A percentile compares a stretch with the other conserved stretches of the same genome.
Conservation (phyloP, 2,888 invertebrate species). For the Exephanes ischioxanthus region DNA sequence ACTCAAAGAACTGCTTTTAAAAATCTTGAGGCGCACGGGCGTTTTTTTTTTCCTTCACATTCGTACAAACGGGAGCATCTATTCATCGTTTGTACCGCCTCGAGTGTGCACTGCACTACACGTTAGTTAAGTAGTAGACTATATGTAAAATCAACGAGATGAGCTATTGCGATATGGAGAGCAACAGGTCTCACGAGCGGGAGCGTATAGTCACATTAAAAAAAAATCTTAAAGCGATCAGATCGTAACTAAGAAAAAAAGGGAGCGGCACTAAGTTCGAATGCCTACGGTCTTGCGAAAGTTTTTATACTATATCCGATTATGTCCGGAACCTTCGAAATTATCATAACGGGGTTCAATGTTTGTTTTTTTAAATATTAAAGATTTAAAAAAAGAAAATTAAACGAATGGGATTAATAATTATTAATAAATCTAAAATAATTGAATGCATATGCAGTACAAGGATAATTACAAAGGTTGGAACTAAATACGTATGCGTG, state of each 20-base stretch:
- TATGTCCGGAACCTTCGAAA: neutral
- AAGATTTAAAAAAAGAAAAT: too few species aligned
- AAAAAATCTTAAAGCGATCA: slow-evolving; percentile 3
- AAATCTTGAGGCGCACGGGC: slow-evolving; percentile 1
- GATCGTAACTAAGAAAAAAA: slow-evolving; percentile 12
- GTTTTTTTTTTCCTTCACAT: neutral
- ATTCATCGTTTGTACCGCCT: slow-evolving; percentile 18
- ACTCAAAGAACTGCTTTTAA: slow-evolving; percentile 18
- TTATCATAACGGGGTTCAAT: too few species aligned
- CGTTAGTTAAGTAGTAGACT: neutral
- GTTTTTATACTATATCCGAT: neutral
- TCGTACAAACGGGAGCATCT: slow-evolving; percentile 18
- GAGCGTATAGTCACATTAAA: slow-evolving; percentile 12
- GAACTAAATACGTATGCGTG: too few species aligned
- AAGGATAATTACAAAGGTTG: too few species aligned
- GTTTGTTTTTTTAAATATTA: too few species aligned
- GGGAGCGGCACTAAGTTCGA: neutral
- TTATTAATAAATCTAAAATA: too few species aligned
- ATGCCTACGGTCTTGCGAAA: neutral
- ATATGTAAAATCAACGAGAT: slow-evolving; percentile 42
- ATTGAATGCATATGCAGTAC: too few species aligned
- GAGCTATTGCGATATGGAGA: slow-evolving; percentile 35
- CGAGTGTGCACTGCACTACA: slow-evolving; percentile 16
- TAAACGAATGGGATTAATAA: too few species aligned
- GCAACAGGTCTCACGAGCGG: slow-evolving; percentile 17